Evolutionary conservation across 2,888 invertebrate genomes (phyloP).

Genomic region (Galerucella pusilla): DNA sequence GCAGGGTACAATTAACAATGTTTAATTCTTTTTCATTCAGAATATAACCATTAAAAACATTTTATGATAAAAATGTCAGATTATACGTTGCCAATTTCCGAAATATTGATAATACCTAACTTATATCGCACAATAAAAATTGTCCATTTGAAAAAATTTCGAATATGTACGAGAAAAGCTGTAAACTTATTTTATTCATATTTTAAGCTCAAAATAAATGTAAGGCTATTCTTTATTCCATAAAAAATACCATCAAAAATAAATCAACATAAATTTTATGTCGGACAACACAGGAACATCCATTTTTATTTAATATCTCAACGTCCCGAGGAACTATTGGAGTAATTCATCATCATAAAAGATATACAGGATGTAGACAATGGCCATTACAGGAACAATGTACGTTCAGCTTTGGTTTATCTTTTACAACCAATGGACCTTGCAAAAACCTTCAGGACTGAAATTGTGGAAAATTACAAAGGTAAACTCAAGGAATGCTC

Average conservation of each 20-base stretch:
- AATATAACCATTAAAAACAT: too few relatives aligned
- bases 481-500: too few relatives aligned
- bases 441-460: too few relatives aligned
- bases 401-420: not conserved
- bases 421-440: not conserved
- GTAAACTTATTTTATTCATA: not conserved
- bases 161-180: not conserved
- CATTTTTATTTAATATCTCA: slow-evolving; percentile 31
- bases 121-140: too few relatives aligned
- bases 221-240: slow-evolving; percentile 20
- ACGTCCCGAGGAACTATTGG: slow-evolving; percentile 18
- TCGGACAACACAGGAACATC: slow-evolving; percentile 29
- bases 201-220: slow-evolving; percentile 13
- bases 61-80: too few relatives aligned
- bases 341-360: slow-evolving; percentile 20
- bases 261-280: slow-evolving; percentile 29
- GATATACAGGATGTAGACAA: slow-evolving; percentile 11
- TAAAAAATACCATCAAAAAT: slow-evolving; percentile 25
- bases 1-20: too few relatives aligned
- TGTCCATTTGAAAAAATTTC: too few relatives aligned
- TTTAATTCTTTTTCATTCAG: too few relatives aligned
- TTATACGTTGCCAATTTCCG: too few relatives aligned
- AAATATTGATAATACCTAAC: too few relatives aligned
- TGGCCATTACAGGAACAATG: not conserved
- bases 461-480: too few relatives aligned